Evolutionary conservation across 53 echinoderm and acorn worm species (phyloP).

Genomic region (Temnopleurus reevesii): DNA sequence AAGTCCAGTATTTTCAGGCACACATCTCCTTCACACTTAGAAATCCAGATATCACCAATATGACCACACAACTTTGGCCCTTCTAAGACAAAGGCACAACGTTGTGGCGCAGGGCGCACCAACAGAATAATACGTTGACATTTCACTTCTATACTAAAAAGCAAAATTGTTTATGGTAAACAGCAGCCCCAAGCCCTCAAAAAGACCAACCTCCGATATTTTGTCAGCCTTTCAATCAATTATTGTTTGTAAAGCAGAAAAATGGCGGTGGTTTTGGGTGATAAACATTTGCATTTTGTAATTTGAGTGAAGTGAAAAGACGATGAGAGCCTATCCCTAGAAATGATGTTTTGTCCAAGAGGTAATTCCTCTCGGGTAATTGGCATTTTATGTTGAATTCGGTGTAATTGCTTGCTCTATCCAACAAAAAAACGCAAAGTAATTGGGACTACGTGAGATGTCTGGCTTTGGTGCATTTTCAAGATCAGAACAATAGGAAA

Average conservation of each 20-base stretch:
- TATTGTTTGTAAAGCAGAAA: background rate
- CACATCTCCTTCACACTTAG: no score
- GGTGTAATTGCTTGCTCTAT: slow-evolving; percentile 3
- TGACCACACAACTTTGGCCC: background rate
- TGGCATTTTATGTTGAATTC: slow-evolving; percentile 1
- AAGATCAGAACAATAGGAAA: background rate
- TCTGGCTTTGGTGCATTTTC: background rate
- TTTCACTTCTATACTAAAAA: background rate
- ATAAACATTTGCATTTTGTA: slow-evolving; percentile 30
- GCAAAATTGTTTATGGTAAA: slow-evolving; percentile 15
- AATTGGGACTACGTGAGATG: slow-evolving; percentile 10
- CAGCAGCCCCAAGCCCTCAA: background rate
- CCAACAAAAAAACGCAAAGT: background rate
- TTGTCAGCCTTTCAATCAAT: background rate
- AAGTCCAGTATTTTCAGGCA: no score
- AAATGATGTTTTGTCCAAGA: background rate
- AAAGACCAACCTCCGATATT: background rate
- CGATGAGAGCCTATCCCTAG: background rate
- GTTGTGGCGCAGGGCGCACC: background rate
- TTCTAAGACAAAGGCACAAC: background rate
- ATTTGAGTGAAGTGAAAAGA: slow-evolving; percentile 3
- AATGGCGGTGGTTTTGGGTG: slow-evolving; percentile 1
- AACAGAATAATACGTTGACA: no score
- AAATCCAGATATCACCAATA: background rate
- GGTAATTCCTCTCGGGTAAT: slow-evolving; percentile 12